Percentiles rank a stretch among this genome's conserved stretches.
Evolutionary conservation across 2,113 vertebrate genomes (phyloP).

Genomic region (Vulpes ferrilata): DNA sequence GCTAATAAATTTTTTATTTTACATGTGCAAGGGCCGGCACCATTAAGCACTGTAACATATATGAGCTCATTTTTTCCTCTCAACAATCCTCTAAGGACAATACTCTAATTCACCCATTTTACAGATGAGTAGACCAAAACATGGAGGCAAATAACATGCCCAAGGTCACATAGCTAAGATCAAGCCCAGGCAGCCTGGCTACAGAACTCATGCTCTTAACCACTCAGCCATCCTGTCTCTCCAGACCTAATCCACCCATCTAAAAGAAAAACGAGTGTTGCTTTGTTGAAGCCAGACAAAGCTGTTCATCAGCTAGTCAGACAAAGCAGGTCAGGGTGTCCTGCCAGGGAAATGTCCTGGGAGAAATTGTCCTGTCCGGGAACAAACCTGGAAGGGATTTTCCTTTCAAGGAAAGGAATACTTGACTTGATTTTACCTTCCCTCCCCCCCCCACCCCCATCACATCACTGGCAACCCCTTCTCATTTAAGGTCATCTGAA

Average conservation of each 20-base stretch:
- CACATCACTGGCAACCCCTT: slow-evolving; percentile 63
- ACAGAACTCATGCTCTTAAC: neutral
- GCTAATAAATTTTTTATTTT: neutral
- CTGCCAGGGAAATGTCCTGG: slow-evolving; percentile 80
- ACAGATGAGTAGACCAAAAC: slow-evolving; percentile 17
- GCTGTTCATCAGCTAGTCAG: slow-evolving; percentile 71
- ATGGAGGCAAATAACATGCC: neutral
- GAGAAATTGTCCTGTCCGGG: slow-evolving; percentile 70
- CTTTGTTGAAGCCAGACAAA: slow-evolving; percentile 58
- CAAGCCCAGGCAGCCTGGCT: neutral
- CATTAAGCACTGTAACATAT: neutral
- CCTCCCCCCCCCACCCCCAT: no score
- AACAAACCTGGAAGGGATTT: slow-evolving; percentile 79
- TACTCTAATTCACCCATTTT: slow-evolving; percentile 19
- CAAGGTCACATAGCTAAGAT: neutral
- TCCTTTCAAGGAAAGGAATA: slow-evolving; percentile 79
- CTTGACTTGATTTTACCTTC: slow-evolving; percentile 73
- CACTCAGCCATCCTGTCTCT: neutral
- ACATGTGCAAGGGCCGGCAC: neutral
- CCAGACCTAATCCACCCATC: neutral
- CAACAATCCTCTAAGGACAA: neutral
- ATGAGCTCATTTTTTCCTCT: neutral
- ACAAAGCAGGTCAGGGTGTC: slow-evolving; percentile 78
- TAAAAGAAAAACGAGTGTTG: slow-evolving; percentile 48
- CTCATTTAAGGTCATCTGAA: slow-evolving; percentile 76